These are phyloP conservation scores for Cerceris ruficornis DNA, from an alignment of 2,888 invertebrate species.

Conservation along the genomic window DNA sequence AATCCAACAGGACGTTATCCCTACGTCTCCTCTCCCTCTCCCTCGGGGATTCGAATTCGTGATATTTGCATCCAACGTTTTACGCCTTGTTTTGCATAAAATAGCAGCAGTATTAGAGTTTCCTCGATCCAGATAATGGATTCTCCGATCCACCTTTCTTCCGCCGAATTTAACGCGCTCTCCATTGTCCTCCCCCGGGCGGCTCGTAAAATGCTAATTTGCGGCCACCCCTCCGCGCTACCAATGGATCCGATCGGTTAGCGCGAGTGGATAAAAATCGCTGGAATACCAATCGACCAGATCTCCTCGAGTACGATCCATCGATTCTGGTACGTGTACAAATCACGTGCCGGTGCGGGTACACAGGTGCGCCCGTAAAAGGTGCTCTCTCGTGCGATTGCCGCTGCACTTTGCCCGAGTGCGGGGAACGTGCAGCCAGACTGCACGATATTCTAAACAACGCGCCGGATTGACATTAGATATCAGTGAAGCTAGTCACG, in stretches of 20 bases:
- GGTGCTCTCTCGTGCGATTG: slow-evolving; percentile 26
- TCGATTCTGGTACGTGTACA: slow-evolving; percentile 42
- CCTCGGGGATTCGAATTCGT: slow-evolving; percentile 37
- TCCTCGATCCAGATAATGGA: slow-evolving; percentile 62
- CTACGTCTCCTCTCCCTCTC: not conserved
- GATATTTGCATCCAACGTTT: slow-evolving; percentile 55
- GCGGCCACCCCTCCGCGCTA: slow-evolving; percentile 38
- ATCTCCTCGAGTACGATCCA: slow-evolving; percentile 57
- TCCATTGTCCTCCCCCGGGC: slow-evolving; percentile 53
- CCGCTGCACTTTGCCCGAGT: not conserved
- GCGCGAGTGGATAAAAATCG: slow-evolving; percentile 64
- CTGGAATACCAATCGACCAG: slow-evolving; percentile 60
- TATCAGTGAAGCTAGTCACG: slow-evolving; percentile 61
- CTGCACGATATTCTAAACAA: slow-evolving; percentile 53
- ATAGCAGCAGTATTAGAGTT: slow-evolving; percentile 55
- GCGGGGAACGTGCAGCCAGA: slow-evolving; percentile 12
- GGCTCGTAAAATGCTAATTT: slow-evolving; percentile 67
- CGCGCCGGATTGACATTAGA: slow-evolving; percentile 62
- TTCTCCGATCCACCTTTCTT: slow-evolving; percentile 56
- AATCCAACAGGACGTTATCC: not conserved
- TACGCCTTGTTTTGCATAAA: slow-evolving; percentile 59
- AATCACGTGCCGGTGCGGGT: slow-evolving; percentile 53
- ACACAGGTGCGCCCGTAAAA: slow-evolving; percentile 50
- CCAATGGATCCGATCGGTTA: slow-evolving; percentile 57
- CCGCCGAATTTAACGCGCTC: slow-evolving; percentile 62